Base-by-base conservation (phyloP, 2,797 vertebrate species). In the Myotis findleyi region DNA sequence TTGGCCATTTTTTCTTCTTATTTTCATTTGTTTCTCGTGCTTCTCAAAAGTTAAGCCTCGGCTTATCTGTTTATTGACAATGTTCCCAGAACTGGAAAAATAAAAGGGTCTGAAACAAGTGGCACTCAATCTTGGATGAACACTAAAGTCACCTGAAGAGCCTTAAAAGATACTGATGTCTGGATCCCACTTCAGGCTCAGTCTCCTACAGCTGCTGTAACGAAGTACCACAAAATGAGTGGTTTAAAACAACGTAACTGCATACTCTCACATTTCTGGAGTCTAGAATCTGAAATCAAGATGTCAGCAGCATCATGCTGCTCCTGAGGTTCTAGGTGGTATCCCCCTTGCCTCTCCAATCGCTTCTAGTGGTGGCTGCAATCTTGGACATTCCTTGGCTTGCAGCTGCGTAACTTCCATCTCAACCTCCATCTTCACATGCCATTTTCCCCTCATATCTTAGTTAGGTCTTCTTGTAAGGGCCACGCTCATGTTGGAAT, bases 21-120 rank as follows among this genome's bases (percentile, higher is more conserved):
- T 36, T 94, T 96, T 92, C 12, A 59, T 92, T 92, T 87, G 41
- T 81, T 84, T 94, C 18, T 76, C 77, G 47, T 38, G 14, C 2
- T 81, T 8, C 27, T 44, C 16, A 89, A 62, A 87, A 81, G 57
- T 57, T 53, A 75, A 96, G 9, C 12, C 36, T 88, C 17, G 11
- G 2, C 11, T 7, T 92, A 86, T 93, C 30, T 76, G 11, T 88
- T 95, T 79, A 71, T 55, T 71, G 7, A n/a, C 20, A 86, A 23
- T 59, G 10, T 7, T 49, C 27, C 27, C 3, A 49, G 7, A 10
- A 69, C 0, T 92, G 77, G 77, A 81, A 88, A 76, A 66, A 57
- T 91, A 14, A 72, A 13, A 18, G 23, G 1, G 0, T 25, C 11
- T 44, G 20, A 30, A 20, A 33, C 6, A 49, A 77, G 4, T 6